Evolutionary conservation across 1,140 invertebrate species (phyloP).

Genomic region (Conus betulinus): DNA sequence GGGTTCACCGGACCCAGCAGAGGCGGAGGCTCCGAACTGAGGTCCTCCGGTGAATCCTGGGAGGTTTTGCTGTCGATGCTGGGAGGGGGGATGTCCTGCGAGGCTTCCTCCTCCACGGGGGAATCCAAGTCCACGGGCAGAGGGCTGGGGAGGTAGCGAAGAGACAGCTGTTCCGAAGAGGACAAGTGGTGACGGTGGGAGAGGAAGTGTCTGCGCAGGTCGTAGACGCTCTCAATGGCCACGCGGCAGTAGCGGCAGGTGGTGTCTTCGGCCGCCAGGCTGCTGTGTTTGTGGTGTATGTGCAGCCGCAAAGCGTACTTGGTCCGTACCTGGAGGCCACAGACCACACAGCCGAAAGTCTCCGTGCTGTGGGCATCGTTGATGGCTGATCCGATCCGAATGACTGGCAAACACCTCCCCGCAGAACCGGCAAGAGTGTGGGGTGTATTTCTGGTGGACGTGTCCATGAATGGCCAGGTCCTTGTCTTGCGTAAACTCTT

Average conservation of each 20-base stretch:
- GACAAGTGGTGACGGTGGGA: slow-evolving; percentile 63
- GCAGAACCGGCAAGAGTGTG: slow-evolving; percentile 64
- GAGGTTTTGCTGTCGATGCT: slow-evolving; percentile 27
- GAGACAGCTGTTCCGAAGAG: slow-evolving; percentile 57
- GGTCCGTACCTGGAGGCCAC: slow-evolving; percentile 79
- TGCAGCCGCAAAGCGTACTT: slow-evolving; percentile 77
- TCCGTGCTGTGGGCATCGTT: slow-evolving; percentile 67
- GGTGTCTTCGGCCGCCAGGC: slow-evolving; percentile 43
- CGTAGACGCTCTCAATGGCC: slow-evolving; percentile 50
- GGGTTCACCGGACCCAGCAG: slow-evolving; percentile 17
- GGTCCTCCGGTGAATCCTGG: slow-evolving; percentile 15
- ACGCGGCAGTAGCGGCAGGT: slow-evolving; percentile 77
- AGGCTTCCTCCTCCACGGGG: slow-evolving; percentile 5
- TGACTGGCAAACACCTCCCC: slow-evolving; percentile 61
- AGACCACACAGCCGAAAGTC: slow-evolving; percentile 79
- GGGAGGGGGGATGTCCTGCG: not conserved
- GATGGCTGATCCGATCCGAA: slow-evolving; percentile 58
- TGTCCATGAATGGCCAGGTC: slow-evolving; percentile 62
- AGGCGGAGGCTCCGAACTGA: slow-evolving; percentile 14
- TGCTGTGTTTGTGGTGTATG: slow-evolving; percentile 76
- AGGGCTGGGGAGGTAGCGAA: slow-evolving; percentile 49
- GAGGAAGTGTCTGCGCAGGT: slow-evolving; percentile 63
- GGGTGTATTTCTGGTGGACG: slow-evolving; percentile 63
- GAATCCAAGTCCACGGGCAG: not conserved
- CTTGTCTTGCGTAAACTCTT: slow-evolving; percentile 55